Evolutionary conservation across 2,797 vertebrate genomes (phyloP), one percentile per base, ranked within the genome.

Genomic region (Tokudaia tokunoshimensis): DNA sequence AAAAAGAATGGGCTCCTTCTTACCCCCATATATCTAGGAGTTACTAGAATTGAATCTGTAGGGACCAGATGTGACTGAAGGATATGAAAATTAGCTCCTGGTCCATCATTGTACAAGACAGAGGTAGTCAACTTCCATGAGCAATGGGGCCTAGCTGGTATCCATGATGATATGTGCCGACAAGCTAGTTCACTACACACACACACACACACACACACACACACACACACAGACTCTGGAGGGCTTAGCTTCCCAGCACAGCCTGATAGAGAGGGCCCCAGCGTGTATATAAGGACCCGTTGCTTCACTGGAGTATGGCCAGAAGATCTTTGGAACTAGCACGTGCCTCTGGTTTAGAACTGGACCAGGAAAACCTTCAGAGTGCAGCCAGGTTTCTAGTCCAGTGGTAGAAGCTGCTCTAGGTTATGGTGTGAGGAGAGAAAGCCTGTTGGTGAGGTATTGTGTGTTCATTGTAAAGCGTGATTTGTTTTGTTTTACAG

Each of bases 391-490:
- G 13, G 13, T 15, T 70, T 50, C 9, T 55, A 26, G 47, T 76
- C 22, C 19, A 20, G 29, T 9, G 1, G n/a, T 75, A 81, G 31
- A 63, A 31, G 12, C 26, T 63, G 52, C 55, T 26, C 47, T 47
- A 61, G 37, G 31, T 24, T 50, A 7, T 31, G 8, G 24, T 76
- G 29, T 17, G 29, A 89, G 61, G 78, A 55, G 44, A 10, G 76
- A 65, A 67, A 44, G 57, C 24, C 44, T 94, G 12, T 72, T 88
- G 31, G 37, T 79, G 34, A 94, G 22, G 34, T 88, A 22, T 15
- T 82, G 65, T 20, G 24, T 89, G 82, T n/a, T 92, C 50, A 10
- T 24, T 94, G 24, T 85, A 89, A 92, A 91, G 88, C 52, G 59
- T 15, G 29, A 13, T 47, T 59, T 34, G 13, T 41, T 57, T 52